Percentiles rank a stretch among this genome's conserved stretches.
These are phyloP conservation scores for Sylvietta virens DNA, from an alignment of 2,113 vertebrate species.

Conservation along the genomic window DNA sequence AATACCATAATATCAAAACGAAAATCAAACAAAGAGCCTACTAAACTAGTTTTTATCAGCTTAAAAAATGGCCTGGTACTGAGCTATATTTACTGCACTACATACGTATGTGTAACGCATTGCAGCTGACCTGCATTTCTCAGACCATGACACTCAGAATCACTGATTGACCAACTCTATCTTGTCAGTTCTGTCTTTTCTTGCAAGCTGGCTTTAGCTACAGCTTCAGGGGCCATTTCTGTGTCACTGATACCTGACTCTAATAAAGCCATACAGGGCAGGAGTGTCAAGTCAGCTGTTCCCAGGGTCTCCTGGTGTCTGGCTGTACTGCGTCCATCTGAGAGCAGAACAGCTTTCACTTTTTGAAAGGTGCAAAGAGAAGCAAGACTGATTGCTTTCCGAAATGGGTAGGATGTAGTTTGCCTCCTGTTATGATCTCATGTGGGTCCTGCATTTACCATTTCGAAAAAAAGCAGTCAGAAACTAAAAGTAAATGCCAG, in stretches of 20 bases:
- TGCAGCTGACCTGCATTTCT: neutral
- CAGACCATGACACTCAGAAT: neutral
- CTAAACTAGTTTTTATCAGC: neutral
- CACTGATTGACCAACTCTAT: neutral
- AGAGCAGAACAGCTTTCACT: neutral
- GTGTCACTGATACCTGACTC: neutral
- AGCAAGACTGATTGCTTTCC: neutral
- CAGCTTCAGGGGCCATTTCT: neutral
- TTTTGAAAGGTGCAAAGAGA: neutral
- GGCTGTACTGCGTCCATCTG: neutral
- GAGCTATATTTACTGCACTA: neutral
- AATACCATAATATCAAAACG: neutral
- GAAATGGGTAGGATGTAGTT: neutral
- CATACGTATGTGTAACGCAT: rapidly evolving
- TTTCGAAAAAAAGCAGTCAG: neutral
- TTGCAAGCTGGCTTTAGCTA: neutral
- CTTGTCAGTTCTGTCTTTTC: neutral
- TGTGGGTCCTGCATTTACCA: neutral
- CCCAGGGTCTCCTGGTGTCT: neutral
- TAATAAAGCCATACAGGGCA: neutral
- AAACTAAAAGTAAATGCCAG: neutral
- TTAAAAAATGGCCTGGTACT: neutral
- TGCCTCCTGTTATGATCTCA: neutral
- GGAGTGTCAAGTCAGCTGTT: neutral
- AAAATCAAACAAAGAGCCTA: constrained; percentile 23